Evolutionary conservation across 2,797 vertebrate species (phyloP), one percentile per base, ranked within the genome.

Genomic region (Jordanella pulchra): DNA sequence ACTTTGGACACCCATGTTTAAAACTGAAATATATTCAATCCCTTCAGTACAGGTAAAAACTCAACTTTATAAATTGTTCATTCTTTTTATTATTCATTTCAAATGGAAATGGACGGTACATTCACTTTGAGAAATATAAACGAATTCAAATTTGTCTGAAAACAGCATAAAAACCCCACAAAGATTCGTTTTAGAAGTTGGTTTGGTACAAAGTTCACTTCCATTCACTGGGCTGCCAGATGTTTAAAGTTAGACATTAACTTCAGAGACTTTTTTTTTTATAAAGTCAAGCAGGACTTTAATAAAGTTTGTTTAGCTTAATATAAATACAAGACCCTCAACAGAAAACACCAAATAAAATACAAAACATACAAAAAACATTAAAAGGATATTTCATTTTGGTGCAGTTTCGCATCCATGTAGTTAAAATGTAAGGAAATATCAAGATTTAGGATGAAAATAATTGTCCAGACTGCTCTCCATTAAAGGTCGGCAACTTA

Each of bases 281-380:
- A 65, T 44, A 72, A 76, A 72, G 69, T 73, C 53, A 88, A 84
- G 79, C 56, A 66, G 56, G 71, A 84, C 71, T 91, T 93, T 92
- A 92, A 83, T 92, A 88, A 92, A 91, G 84, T 17, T 76, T 78
- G 51, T 76, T 89, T 35, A 80, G 84, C 48, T 69, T 79, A 79
- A 87, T 89, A 92, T 89, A 92, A 91, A 91, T 90, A 92, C 87
- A 51, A 23, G 71, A 91, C 87, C 81, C 69, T 68, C 42, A 89
- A 92, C 85, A 89, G 55, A 89, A 91, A 84, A 75, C 42, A 76
- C 18, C 71, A 88, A 90, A 92, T 84, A 51, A 89, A 82, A 86
- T 92, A 91, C 81, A 92, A 93, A 92, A 91, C 84, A 80, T 92
- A 86, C 83, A 87, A 86, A 89, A 85, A 82, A 54, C 30, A 55